A percentile compares a stretch with the other conserved stretches of the same genome.
phyloP scores from a whole-genome alignment of 2,113 vertebrate genomes.

The Patagioenas fasciata region DNA sequence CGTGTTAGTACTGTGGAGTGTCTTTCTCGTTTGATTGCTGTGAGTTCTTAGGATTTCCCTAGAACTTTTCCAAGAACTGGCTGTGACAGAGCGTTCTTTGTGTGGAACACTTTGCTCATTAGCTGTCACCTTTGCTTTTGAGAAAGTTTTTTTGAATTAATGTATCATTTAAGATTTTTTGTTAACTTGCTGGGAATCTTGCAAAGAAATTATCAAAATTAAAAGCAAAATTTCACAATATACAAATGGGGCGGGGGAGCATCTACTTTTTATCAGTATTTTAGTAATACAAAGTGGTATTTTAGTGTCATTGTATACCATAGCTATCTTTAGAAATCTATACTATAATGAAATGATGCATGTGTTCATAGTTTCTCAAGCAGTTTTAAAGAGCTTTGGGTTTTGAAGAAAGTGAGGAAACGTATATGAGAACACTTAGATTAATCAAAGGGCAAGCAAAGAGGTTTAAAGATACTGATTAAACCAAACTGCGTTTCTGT shows the following conservation, averaged over 20 bases:
- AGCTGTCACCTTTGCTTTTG: not conserved
- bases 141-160: not conserved
- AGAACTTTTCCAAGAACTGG: not conserved
- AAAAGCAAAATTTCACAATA: not conserved
- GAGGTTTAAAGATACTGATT: not conserved
- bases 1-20: not conserved
- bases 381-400: not conserved
- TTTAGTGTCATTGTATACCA: not conserved
- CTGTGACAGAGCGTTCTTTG: accelerated
- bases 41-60: not conserved
- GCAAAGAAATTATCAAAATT: not conserved
- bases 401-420: not conserved
- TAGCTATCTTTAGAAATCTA: not conserved
- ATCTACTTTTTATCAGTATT: not conserved
- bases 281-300: not conserved
- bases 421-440: not conserved
- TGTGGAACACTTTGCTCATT: not conserved
- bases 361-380: not conserved
- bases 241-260: not conserved
- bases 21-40: not conserved
- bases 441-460: not conserved
- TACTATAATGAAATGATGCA: not conserved
- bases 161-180: not conserved
- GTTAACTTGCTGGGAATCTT: not conserved
- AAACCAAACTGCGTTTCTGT: not conserved